These are phyloP conservation scores for Eupeodes luniger DNA, from an alignment of 2,888 invertebrate species.

Conservation along the genomic window DNA sequence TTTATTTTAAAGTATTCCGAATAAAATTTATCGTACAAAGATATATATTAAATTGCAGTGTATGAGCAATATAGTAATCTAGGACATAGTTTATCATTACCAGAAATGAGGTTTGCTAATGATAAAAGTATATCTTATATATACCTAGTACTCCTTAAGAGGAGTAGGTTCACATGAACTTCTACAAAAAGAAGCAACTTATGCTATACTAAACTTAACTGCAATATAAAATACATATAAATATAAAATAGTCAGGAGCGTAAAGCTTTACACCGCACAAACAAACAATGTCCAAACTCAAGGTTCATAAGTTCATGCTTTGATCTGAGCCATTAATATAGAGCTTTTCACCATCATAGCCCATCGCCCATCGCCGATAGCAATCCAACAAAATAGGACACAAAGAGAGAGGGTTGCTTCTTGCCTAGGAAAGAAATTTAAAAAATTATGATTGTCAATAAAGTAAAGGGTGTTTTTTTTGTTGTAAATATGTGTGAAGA, in stretches of 20 bases:
- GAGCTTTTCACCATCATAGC: slow-evolving; percentile 62
- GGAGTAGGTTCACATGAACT: slow-evolving; percentile 45
- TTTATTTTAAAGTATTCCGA: neutral
- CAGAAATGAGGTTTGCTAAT: neutral
- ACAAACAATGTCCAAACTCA: slow-evolving; percentile 50
- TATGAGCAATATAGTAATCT: slow-evolving; percentile 16
- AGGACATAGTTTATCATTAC: slow-evolving; percentile 22
- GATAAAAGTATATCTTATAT: neutral
- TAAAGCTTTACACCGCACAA: slow-evolving; percentile 61
- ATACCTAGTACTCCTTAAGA: neutral
- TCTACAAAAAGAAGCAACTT: neutral
- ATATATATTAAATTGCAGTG: slow-evolving; percentile 42
- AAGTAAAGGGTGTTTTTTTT: too few species aligned
- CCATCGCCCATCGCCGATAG: slow-evolving; percentile 4
- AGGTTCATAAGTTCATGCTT: slow-evolving; percentile 70
- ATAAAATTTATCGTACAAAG: neutral
- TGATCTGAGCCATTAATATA: slow-evolving; percentile 62
- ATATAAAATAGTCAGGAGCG: neutral
- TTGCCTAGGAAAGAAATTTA: too few species aligned
- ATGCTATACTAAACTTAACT: slow-evolving; percentile 5
- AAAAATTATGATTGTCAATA: too few species aligned
- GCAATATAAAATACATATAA: neutral
- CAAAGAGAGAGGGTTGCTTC: neutral
- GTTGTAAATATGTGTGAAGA: too few species aligned
- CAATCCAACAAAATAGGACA: slow-evolving; percentile 33